Conservation (phyloP, 2,797 vertebrate species). For the Chiroxiphia lanceolata region DNA sequence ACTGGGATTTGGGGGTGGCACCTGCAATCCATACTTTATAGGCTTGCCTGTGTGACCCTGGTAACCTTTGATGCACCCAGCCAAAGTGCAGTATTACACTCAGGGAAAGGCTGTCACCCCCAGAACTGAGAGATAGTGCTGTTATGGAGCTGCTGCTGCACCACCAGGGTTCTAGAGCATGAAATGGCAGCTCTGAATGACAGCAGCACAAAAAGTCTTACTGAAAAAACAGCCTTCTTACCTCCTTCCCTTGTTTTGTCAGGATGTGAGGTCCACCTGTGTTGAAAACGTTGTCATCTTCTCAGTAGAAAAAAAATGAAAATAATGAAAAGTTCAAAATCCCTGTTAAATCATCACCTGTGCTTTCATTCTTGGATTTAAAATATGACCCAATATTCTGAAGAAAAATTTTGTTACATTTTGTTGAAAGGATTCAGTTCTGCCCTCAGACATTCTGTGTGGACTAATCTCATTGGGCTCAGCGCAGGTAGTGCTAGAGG, state of each 20-base stretch:
- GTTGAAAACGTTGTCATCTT: neutral
- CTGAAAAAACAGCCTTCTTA: neutral
- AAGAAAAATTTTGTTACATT: neutral
- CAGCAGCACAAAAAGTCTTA: neutral
- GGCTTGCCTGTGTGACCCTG: constrained; percentile 6
- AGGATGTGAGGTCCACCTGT: neutral
- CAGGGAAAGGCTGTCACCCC: neutral
- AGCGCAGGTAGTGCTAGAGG: neutral
- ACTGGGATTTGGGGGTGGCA: constrained; percentile 39
- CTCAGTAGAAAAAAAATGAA: neutral
- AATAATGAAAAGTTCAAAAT: neutral
- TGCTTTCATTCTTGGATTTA: neutral
- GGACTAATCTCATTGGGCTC: neutral
- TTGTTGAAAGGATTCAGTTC: neutral
- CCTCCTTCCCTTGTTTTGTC: neutral
- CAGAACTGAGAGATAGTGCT: neutral
- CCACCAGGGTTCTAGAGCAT: neutral
- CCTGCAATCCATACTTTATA: constrained; percentile 21
- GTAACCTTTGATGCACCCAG: neutral
- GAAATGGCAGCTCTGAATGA: neutral
- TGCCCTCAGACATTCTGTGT: neutral
- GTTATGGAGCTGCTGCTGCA: neutral
- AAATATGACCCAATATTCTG: neutral
- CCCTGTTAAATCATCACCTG: neutral
- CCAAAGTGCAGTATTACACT: neutral